Evolutionary conservation across 2,888 invertebrate genomes (phyloP).

Genomic region (Xestia rhomboidea): DNA sequence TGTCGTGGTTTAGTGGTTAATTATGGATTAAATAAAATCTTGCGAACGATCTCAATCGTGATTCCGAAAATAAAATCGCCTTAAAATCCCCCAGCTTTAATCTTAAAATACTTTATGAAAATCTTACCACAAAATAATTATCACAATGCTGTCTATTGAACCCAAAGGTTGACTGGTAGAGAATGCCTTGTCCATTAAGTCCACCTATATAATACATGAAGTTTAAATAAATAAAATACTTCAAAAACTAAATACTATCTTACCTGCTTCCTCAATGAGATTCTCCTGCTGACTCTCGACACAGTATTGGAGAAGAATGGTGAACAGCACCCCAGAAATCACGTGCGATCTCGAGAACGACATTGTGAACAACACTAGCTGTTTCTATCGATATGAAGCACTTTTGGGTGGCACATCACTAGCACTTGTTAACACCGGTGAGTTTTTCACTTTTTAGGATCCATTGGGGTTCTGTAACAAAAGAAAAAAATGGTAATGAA

Average conservation of each 20-base stretch:
- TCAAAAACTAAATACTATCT: constrained; percentile 32
- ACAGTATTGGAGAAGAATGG: constrained; percentile 79
- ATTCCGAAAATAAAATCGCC: not conserved
- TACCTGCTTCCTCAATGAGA: constrained; percentile 86
- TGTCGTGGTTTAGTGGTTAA: not conserved
- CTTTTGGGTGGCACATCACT: constrained; percentile 73
- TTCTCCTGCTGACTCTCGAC: constrained; percentile 84
- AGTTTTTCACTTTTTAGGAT: constrained; percentile 25
- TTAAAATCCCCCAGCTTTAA: constrained; percentile 5
- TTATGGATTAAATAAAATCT: not conserved
- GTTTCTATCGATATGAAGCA: constrained; percentile 69
- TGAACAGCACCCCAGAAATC: constrained; percentile 76
- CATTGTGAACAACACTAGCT: constrained; percentile 73
- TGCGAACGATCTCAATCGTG: not conserved
- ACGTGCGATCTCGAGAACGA: constrained; percentile 75
- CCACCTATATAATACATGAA: not conserved
- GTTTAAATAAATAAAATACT: not conserved
- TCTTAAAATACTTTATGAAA: not conserved
- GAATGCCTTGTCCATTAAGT: not conserved
- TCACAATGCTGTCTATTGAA: not conserved
- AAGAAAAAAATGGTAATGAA: not conserved
- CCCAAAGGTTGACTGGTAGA: not conserved
- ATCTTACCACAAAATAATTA: not conserved
- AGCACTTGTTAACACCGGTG: constrained; percentile 61
- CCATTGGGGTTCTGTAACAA: constrained; percentile 68